phyloP scores from a whole-genome alignment of 1,140 invertebrate species.

The Planococcus citri region DNA sequence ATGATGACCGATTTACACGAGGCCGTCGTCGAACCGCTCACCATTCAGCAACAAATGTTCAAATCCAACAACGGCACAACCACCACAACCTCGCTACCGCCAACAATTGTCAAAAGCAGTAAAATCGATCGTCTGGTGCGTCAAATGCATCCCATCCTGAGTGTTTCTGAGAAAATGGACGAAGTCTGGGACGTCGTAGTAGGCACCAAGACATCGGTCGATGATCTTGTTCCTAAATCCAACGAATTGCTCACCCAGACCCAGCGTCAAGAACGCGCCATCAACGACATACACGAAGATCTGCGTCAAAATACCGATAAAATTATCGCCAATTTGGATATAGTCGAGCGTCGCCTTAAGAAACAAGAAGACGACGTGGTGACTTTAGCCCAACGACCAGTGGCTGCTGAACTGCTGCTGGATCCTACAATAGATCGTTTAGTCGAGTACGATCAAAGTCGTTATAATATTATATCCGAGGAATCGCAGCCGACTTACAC shows the following conservation, averaged over 20 bases:
- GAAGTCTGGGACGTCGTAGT: constrained; percentile 79
- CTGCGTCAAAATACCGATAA: constrained; percentile 66
- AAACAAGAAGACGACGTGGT: constrained; percentile 67
- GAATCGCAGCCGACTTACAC: constrained; percentile 27
- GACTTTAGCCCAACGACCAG: constrained; percentile 50
- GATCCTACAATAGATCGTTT: constrained; percentile 63
- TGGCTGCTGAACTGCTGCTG: constrained; percentile 53
- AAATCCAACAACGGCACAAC: constrained; percentile 31
- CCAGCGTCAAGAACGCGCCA: constrained; percentile 70
- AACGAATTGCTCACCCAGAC: constrained; percentile 72
- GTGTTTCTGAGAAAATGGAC: constrained; percentile 78
- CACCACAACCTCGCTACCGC: constrained; percentile 40
- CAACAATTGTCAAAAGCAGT: constrained; percentile 43
- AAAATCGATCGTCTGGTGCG: constrained; percentile 64
- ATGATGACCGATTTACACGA: constrained; percentile 68
- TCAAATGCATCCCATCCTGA: constrained; percentile 66
- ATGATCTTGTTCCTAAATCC: constrained; percentile 69
- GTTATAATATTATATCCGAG: constrained; percentile 28
- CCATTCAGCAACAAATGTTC: constrained; percentile 31
- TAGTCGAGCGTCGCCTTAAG: constrained; percentile 67
- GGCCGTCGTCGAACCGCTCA: constrained; percentile 50
- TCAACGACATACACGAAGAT: constrained; percentile 74
- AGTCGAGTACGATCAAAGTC: constrained; percentile 53
- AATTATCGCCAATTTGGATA: constrained; percentile 73
- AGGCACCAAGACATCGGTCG: constrained; percentile 70